Evolutionary conservation across 2,797 vertebrate species (phyloP), one percentile per base, ranked within the genome.

Genomic region (Smutsia gigantea): DNA sequence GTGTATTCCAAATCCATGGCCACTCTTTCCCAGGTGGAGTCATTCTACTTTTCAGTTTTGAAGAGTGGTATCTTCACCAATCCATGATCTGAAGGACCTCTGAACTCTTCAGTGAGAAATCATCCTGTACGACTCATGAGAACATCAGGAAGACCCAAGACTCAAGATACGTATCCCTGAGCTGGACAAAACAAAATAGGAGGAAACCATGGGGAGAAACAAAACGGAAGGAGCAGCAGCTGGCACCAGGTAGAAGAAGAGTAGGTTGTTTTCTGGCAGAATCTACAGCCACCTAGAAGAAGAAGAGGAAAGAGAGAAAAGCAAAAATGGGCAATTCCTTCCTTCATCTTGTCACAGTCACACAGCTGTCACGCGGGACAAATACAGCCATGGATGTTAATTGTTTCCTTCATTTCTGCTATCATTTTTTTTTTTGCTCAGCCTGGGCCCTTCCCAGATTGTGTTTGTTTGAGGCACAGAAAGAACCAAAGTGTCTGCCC

Each of bases 161-260:
- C 23, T 66, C 34, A 29, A 87, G 46, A 42, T 86, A 37, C 4
- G 53, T 53, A 37, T 75, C n/a, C 13, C 61, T 69, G 21, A 92
- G 19, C 31, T 74, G 15, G 19, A 61, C 14, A 78, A 89, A 91
- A 68, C 68, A 59, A 61, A 93, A 66, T 12, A 81, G 23, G 68
- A 87, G 37, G 46, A 66, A 93, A 39, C 25, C 34, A 8, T 18
- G 21, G 71, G 46, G n/a, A 53, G 87, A 89, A 97, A 94, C 31
- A 95, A 97, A 96, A 46, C 1, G 46, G 84, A 96, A 92, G 94
- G 69, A 74, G 77, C 81, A 71, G 83, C 78, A 96, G 96, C 91
- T 19, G 1, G 93, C 27, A 8, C 69, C 96, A 97, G 49, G 55
- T 0, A 63, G 57, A 71, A 64, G 72, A 63, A 25, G 68, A 94